A percentile compares a stretch with the other conserved stretches of the same genome.
phyloP scores from a whole-genome alignment of 2,888 invertebrate species.

The Ferrisia virgata region DNA sequence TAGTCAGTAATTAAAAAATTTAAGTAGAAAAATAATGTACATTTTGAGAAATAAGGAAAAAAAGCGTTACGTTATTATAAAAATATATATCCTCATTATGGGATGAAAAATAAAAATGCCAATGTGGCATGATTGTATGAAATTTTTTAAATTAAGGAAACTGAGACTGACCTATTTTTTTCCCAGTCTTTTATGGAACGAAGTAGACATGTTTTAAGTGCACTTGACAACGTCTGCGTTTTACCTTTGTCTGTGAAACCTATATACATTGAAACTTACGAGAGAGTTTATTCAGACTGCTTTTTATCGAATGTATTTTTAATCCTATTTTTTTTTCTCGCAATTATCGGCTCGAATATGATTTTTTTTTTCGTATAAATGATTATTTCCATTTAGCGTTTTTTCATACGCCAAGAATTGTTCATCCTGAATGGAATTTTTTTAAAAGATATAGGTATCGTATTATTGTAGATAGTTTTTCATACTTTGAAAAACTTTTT shows the following conservation, averaged over 20 bases:
- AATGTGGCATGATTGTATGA: constrained; percentile 13
- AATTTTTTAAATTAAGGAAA: constrained; percentile 19
- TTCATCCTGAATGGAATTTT: not conserved
- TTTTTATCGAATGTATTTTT: constrained; percentile 19
- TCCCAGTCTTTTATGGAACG: not conserved
- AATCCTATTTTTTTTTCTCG: constrained; percentile 22
- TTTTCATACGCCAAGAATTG: not conserved
- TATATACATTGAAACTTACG: constrained; percentile 7
- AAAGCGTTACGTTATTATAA: not conserved
- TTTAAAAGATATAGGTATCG: not conserved
- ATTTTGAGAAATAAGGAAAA: not conserved
- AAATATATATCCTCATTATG: not conserved
- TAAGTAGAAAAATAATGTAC: constrained; percentile 19
- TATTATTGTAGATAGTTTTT: not conserved
- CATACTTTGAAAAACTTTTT: not conserved
- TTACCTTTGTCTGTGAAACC: not conserved
- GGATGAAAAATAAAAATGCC: not conserved
- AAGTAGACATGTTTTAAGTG: constrained; percentile 36
- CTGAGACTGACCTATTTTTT: constrained; percentile 31
- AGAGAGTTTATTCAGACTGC: not conserved
- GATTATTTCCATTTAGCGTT: not conserved
- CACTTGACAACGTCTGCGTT: constrained; percentile 40
- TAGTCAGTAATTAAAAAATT: constrained; percentile 20
- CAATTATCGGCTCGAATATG: not conserved
- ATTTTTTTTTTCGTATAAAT: not conserved